phyloP scores from a whole-genome alignment of 2,888 invertebrate species.

The Luffia ferchaultella region DNA sequence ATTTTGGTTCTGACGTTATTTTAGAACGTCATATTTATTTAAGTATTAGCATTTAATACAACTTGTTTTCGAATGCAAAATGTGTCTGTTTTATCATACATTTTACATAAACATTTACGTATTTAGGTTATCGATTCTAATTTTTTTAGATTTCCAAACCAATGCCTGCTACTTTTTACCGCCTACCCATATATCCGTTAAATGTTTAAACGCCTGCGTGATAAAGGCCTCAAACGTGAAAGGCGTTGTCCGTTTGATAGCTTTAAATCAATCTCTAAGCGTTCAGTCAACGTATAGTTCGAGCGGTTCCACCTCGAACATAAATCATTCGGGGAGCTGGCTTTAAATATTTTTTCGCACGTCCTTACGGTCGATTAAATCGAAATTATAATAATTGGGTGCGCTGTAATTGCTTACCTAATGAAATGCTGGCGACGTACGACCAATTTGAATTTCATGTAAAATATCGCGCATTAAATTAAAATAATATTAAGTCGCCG shows the following conservation, averaged over 20 bases:
- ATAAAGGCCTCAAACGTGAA: background rate
- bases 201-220: too few species aligned
- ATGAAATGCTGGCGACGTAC: constrained; percentile 48
- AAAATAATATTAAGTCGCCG: constrained; percentile 57
- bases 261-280: background rate
- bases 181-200: too few species aligned
- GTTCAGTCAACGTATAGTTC: background rate
- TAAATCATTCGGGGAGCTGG: background rate
- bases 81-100: too few species aligned
- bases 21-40: too few species aligned
- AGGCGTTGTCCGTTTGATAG: background rate
- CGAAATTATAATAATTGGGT: constrained; percentile 65
- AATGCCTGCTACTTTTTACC: too few species aligned
- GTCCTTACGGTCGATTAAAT: constrained; percentile 58
- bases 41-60: too few species aligned
- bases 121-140: too few species aligned
- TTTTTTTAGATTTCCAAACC: too few species aligned
- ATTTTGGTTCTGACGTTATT: too few species aligned
- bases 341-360: constrained; percentile 44
- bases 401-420: constrained; percentile 56
- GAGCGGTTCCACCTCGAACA: background rate
- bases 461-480: constrained; percentile 62
- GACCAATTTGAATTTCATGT: constrained; percentile 59
- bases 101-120: too few species aligned
- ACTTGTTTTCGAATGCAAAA: too few species aligned